Conservation (phyloP, 2,888 invertebrate genomes). For the Eristalinus aeneus region DNA sequence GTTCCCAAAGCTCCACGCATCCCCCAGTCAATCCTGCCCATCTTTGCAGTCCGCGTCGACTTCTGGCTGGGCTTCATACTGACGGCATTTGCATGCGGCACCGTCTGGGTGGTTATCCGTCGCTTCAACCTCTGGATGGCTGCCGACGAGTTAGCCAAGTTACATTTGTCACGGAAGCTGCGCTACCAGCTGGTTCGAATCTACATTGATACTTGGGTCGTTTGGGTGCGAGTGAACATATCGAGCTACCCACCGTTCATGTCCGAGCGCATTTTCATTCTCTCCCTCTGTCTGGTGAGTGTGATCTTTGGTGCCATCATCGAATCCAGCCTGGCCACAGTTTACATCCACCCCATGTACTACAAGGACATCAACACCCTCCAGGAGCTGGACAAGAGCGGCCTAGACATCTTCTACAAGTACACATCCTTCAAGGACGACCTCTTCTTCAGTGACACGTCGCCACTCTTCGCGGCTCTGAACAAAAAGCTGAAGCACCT, state of each 20-base stretch:
- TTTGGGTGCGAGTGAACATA: slow-evolving; percentile 78
- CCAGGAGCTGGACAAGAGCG: slow-evolving; percentile 78
- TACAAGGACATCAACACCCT: slow-evolving; percentile 80
- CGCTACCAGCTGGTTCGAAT: slow-evolving; percentile 75
- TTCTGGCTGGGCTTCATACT: slow-evolving; percentile 79
- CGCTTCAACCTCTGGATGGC: slow-evolving; percentile 74
- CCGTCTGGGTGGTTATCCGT: slow-evolving; percentile 76
- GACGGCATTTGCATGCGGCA: slow-evolving; percentile 75
- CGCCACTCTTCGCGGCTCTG: slow-evolving; percentile 77
- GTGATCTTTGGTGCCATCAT: slow-evolving; percentile 80
- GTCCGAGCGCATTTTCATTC: slow-evolving; percentile 79
- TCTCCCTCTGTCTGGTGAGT: slow-evolving; percentile 78
- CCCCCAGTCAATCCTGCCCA: slow-evolving; percentile 79
- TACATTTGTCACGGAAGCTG: slow-evolving; percentile 51
- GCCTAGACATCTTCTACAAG: slow-evolving; percentile 78
- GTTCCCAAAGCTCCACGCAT: slow-evolving; percentile 79
- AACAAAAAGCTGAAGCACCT: slow-evolving; percentile 75
- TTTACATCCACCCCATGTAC: slow-evolving; percentile 79
- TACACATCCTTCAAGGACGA: slow-evolving; percentile 80
- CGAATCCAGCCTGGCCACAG: slow-evolving; percentile 80
- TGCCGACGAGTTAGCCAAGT: slow-evolving; percentile 24
- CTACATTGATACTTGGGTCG: slow-evolving; percentile 77
- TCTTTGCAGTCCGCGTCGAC: slow-evolving; percentile 77
- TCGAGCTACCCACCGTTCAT: slow-evolving; percentile 76
- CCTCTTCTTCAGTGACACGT: slow-evolving; percentile 78